These are phyloP conservation scores for Thalassoma bifasciatum DNA, from an alignment of 2,113 vertebrate species.

Conservation along the genomic window DNA sequence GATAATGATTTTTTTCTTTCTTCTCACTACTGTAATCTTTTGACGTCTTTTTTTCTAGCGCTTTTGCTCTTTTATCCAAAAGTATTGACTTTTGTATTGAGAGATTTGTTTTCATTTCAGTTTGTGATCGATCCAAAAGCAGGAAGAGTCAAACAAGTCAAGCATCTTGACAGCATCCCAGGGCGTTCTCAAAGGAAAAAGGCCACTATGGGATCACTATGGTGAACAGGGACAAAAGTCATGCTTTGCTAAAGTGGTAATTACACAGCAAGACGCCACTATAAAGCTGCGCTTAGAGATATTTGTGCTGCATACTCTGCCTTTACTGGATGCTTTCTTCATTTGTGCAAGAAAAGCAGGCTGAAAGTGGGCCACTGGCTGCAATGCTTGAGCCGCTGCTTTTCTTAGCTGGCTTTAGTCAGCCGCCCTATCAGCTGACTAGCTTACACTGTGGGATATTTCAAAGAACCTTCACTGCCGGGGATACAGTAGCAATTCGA, in stretches of 20 bases:
- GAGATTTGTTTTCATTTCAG: too few species aligned
- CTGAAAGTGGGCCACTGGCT: constrained; percentile 74
- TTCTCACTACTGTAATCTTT: too few species aligned
- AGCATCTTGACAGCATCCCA: not conserved
- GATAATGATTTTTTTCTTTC: too few species aligned
- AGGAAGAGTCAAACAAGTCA: too few species aligned
- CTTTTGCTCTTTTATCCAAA: too few species aligned
- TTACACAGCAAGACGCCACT: constrained; percentile 28
- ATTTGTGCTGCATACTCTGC: constrained; percentile 21
- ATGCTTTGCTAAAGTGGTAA: constrained; percentile 37
- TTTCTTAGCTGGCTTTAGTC: constrained; percentile 69
- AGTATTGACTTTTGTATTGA: not conserved
- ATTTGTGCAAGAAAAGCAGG: constrained; percentile 32
- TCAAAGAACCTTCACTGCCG: constrained; percentile 40
- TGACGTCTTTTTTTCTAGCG: too few species aligned
- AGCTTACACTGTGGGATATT: constrained; percentile 62
- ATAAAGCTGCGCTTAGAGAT: constrained; percentile 36
- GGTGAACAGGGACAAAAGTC: constrained; percentile 65
- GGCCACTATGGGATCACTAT: not conserved
- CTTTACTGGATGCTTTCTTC: constrained; percentile 31
- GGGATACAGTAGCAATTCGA: constrained; percentile 56
- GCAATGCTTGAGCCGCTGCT: constrained; percentile 56
- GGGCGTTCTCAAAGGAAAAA: not conserved
- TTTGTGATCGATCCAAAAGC: not conserved
- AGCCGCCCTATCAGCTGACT: constrained; percentile 62